Base-by-base conservation (phyloP, 2,113 vertebrate genomes). In the Cryptomyrus ogoouensis region DNA sequence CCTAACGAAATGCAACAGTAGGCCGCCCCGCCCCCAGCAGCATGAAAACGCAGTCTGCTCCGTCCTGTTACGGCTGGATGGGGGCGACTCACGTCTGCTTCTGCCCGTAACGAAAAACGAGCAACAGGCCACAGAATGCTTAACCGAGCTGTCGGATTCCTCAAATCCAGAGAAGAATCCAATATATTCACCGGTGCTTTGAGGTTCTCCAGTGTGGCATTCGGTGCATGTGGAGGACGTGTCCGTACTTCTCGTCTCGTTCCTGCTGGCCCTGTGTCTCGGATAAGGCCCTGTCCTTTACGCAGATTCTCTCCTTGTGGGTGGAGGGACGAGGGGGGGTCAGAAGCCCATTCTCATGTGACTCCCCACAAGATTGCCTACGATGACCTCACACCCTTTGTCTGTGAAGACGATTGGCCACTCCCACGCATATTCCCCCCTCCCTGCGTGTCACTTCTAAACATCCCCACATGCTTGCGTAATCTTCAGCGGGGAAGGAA, bases 61-160 rank as follows among this genome's bases (percentile, higher is more conserved):
- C 2, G 5, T 62, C 56, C 56, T n/a, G 21, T 62, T n/a, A 62
- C 0, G 6, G 24, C 56, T 62, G 56, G 21, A 58, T 83, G 77
- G 44, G 58, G 80, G 42, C n/a, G 58, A 53, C 39, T 50, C 50
- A 19, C 35, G 91, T 89, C 91, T 90, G 89, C 77, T 86, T 91
- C 89, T 84, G 90, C 70, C 88, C 83, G 89, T 89, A 83, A 89
- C 50, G 49, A 91, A 90, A 83, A n/a, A n/a, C 24, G 7, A n/a
- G 58, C 7, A 3, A 62, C 24, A n/a, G 58, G 56, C 56, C 56
- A 62, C 21, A 2, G 2, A 66, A 66, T 66, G 58, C 56, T 15
- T 74, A 27, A 74, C 66, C 12, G 1, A 3, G 66, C 27, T 13
- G 1, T 74, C 13, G 8, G 31, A 74, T 74, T 74, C 31, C 31